Percentiles rank a stretch among this genome's conserved stretches.
Evolutionary conservation across 2,113 vertebrate species (phyloP).

Genomic region (Podarcis muralis): DNA sequence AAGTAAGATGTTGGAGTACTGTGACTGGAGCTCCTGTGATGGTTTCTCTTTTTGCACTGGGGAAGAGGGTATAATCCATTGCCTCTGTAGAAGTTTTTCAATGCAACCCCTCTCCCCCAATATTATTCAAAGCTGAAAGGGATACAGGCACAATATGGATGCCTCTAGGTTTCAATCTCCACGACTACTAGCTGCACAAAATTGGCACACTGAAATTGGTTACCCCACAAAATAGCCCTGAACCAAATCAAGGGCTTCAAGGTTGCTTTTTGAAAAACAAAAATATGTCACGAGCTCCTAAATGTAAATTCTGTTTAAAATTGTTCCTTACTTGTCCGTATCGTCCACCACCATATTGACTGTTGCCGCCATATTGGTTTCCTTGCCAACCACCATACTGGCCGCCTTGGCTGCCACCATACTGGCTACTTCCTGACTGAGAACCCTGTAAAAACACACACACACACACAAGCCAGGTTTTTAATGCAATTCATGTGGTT

Average conservation of each 20-base stretch:
- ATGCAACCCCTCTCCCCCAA: not conserved
- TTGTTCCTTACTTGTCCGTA: slow-evolving; percentile 15
- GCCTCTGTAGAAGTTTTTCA: no score
- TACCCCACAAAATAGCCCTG: not conserved
- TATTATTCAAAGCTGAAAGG: not conserved
- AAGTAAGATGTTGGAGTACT: not conserved
- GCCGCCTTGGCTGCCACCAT: not conserved
- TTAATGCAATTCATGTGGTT: not conserved
- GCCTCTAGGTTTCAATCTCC: not conserved
- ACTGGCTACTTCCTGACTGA: not conserved
- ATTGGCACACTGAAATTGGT: not conserved
- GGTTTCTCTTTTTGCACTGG: not conserved
- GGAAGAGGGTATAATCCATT: not conserved
- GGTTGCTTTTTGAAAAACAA: not conserved
- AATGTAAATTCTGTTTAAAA: not conserved
- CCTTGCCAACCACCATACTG: slow-evolving; percentile 4
- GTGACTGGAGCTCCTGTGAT: not conserved
- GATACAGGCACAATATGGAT: not conserved
- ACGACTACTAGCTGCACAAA: not conserved
- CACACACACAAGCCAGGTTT: not conserved
- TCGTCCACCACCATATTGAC: not conserved
- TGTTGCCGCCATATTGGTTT: not conserved
- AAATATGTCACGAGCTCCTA: not conserved
- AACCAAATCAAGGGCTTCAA: not conserved
- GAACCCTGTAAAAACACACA: slow-evolving; percentile 10